phyloP scores from a whole-genome alignment of 2,113 vertebrate genomes.

The Physeter macrocephalus region DNA sequence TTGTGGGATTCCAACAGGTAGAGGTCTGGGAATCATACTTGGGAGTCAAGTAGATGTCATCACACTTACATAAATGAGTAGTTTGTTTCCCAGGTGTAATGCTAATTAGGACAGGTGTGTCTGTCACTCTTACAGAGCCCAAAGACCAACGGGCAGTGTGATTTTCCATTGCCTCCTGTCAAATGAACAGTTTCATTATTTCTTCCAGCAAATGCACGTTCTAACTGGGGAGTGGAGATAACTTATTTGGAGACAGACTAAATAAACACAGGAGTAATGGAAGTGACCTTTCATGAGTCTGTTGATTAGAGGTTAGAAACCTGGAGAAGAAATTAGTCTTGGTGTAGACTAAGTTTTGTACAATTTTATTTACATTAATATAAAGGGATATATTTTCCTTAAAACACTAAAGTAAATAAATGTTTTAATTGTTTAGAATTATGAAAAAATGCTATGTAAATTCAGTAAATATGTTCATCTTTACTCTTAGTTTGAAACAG shows the following conservation, averaged over 20 bases:
- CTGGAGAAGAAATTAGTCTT: not conserved
- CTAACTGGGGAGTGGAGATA: not conserved
- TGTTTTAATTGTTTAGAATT: not conserved
- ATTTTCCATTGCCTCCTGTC: not conserved
- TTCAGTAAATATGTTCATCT: not conserved
- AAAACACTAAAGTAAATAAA: not conserved
- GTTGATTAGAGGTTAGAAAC: not conserved
- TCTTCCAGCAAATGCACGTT: not conserved
- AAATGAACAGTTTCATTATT: not conserved
- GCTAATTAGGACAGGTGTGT: not conserved
- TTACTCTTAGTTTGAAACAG: not conserved
- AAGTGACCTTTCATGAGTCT: not conserved
- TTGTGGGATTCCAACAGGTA: not conserved
- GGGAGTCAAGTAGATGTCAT: not conserved
- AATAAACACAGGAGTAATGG: not conserved
- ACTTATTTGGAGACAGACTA: not conserved
- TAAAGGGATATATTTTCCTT: not conserved
- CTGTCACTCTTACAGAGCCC: not conserved
- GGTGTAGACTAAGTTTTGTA: not conserved
- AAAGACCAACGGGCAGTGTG: not conserved
- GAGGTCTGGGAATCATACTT: not conserved
- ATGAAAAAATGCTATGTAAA: not conserved
- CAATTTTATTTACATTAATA: not conserved
- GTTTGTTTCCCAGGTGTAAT: not conserved
- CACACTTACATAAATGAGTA: accelerated